phyloP scores from a whole-genome alignment of 2,888 invertebrate genomes.

The Sphaerophoria taeniata region DNA sequence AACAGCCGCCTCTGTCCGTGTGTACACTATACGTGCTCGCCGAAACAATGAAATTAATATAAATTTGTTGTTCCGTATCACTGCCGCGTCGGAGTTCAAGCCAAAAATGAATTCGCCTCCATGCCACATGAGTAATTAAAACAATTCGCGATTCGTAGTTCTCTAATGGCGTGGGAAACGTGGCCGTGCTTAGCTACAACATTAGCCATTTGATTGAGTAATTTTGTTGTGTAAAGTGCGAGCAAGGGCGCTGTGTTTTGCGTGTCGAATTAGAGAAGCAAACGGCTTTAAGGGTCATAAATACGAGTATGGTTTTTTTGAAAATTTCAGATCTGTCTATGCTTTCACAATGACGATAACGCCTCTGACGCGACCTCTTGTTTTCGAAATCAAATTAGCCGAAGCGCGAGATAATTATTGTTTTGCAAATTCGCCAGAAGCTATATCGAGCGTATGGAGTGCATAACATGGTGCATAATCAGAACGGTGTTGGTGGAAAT shows the following conservation, averaged over 20 bases:
- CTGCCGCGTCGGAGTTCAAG: slow-evolving; percentile 22
- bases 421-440: slow-evolving; percentile 68
- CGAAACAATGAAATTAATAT: slow-evolving; percentile 54
- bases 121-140: slow-evolving; percentile 59
- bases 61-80: slow-evolving; percentile 45
- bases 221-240: not conserved
- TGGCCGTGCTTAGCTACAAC: not conserved
- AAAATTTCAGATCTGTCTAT: slow-evolving; percentile 35
- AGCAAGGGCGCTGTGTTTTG: slow-evolving; percentile 11
- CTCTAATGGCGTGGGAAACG: not conserved
- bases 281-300: not conserved
- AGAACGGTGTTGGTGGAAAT: too few relatives aligned
- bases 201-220: slow-evolving; percentile 29
- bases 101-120: slow-evolving; percentile 55
- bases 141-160: slow-evolving; percentile 17
- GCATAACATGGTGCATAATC: slow-evolving; percentile 32
- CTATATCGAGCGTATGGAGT: slow-evolving; percentile 59
- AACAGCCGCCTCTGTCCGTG: not conserved
- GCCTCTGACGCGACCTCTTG: not conserved
- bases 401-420: slow-evolving; percentile 63
- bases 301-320: slow-evolving; percentile 2
- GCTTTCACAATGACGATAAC: slow-evolving; percentile 2
- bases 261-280: not conserved
- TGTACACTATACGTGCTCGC: not conserved
- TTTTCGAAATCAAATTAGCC: slow-evolving; percentile 65